Conservation (phyloP, 2,797 vertebrate species). For the Crypturellus tataupa region DNA sequence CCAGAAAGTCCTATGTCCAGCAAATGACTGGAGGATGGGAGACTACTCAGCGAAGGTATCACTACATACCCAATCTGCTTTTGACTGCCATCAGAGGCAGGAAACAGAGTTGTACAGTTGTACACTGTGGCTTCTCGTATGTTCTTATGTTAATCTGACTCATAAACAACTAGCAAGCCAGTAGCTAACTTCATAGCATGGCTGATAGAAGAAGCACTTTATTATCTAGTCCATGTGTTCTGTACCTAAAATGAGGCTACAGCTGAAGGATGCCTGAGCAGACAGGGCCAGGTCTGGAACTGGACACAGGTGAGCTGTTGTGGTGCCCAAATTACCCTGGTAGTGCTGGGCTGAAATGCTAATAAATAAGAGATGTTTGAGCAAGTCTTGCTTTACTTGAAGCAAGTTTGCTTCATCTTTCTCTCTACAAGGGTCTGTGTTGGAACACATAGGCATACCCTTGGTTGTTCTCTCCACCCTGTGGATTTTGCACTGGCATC, state of each 20-base stretch:
- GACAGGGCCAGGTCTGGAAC: constrained; percentile 32
- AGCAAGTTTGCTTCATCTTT: constrained; percentile 43
- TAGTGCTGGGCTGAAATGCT: constrained; percentile 18
- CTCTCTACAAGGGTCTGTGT: not conserved
- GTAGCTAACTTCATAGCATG: constrained; percentile 10
- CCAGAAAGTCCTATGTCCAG: not conserved
- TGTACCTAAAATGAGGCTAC: constrained; percentile 44
- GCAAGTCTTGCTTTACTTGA: constrained; percentile 34
- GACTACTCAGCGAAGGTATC: not conserved
- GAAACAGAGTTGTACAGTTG: not conserved
- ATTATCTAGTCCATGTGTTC: constrained; percentile 42
- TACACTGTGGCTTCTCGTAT: not conserved
- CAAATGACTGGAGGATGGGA: not conserved
- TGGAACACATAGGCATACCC: not conserved
- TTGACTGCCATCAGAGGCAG: not conserved
- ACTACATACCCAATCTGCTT: not conserved
- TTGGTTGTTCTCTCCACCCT: constrained; percentile 4
- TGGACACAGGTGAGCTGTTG: not conserved
- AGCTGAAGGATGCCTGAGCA: constrained; percentile 30
- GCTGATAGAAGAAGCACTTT: not conserved
- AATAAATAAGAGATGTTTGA: constrained; percentile 69
- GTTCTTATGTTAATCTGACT: constrained; percentile 22
- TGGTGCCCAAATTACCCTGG: constrained; percentile 53
- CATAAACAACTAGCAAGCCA: not conserved
- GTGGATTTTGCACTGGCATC: not conserved